Evolutionary conservation across 2,888 invertebrate genomes (phyloP), one percentile per base, ranked within the genome.

Genomic region (Drosophila parthenogenetica): DNA sequence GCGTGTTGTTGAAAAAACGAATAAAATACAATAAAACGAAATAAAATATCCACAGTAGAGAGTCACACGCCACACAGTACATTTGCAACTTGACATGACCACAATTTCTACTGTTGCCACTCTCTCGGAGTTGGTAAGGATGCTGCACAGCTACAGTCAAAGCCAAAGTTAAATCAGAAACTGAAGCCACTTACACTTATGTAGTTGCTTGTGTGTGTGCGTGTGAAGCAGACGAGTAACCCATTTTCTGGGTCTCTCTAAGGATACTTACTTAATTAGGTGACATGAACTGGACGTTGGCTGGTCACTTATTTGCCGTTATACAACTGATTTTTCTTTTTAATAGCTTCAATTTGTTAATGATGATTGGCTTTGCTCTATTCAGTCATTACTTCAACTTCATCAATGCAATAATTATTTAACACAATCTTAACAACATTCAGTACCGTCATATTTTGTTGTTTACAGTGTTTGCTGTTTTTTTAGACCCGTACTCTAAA

Each of bases 21-120:
- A 86, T 81, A 87, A 85, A 87, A 85, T 80, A 87, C 79, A 82
- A 87, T 82, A 85, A 84, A 83, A 79, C 60, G 73, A 79, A 87
- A 85, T 85, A 87, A 85, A 84, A 85, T 87, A 84, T 78, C 72
- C 73, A 73, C 79, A 74, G 22, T 49, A 63, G 57, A 68, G 43
- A 73, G 54, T 58, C 67, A 53, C 62, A 59, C 63, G 59, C 67
- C 60, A 51, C 69, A 61, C 69, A 72, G 87, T 82, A 84, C 75
- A 84, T 85, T 85, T 87, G 80, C 85, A 80, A 80, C 82, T 80
- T 85, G 85, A 77, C 87, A 76, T 69, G 75, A 69, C 77, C 77
- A 59, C 60, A 73, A 61, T 61, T 77, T 67, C 72, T 55, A 63
- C 65, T 54, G 73, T 50, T 77, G 63, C 55, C 69, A 49, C 43